Base-by-base conservation (phyloP, 2,797 vertebrate genomes). In the Poecilia wingei region DNA sequence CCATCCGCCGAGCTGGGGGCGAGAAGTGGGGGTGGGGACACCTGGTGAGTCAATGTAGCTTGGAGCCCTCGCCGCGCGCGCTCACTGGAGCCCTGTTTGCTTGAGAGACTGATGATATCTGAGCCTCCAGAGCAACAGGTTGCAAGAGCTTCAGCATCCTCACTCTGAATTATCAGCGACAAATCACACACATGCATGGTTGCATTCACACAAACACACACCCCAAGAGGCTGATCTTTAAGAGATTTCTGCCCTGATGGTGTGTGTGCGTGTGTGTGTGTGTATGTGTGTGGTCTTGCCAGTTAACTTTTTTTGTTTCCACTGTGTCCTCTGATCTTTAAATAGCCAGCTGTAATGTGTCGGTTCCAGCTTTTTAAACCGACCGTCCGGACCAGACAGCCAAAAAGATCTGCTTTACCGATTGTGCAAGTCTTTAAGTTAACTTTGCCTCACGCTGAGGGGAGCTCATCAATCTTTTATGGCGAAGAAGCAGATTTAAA, bases 271-370 rank as follows among this genome's bases (percentile, higher is more conserved):
- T 45, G 41, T 43, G 41, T 0, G 14, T 47, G 46, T 16, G 46
- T 4, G 13, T 46, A 14, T 16, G 5, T 55, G 80, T 16, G 92
- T 93, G 94, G 92, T 93, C 91, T 90, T 82, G 87, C 88, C 87
- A 82, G 84, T 86, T 53, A 87, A 82, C 76, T 73, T 75, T 91
- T 88, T 87, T 88, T 87, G 84, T 88, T 91, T 91, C 88, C 84
- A 85, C 75, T 72, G 82, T 74, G 85, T 87, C 83, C 83, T 90
- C 88, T 85, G 73, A 61, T 90, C 88, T 92, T 91, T 90, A 93
- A 91, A 92, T 88, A 94, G 82, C 77, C 72, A 45, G 64, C 85
- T 85, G 78, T 81, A 91, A 90, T 88, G 84, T 87, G 87, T 86
- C 86, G 76, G 78, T 86, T 90, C 77, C 77, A 82, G 85, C 76